Conservation (phyloP, 2,888 invertebrate genomes). For the Epistrophe eligans region DNA sequence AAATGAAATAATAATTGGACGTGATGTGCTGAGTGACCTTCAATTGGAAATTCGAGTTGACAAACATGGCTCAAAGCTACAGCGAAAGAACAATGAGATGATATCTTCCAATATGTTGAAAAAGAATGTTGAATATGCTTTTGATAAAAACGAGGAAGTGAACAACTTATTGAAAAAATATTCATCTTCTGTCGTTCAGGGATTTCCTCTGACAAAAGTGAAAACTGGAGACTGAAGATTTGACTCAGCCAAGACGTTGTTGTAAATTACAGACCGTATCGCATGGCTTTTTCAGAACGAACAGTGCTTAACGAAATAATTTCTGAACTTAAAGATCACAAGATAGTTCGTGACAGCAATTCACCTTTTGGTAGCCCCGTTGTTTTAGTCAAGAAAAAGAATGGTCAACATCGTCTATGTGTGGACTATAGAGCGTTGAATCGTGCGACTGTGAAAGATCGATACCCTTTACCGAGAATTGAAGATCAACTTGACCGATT, state of each 20-base stretch:
- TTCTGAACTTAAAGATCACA: background rate
- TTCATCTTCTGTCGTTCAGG: background rate
- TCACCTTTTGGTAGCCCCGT: constrained; percentile 10
- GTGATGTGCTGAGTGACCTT: background rate
- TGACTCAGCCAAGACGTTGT: background rate
- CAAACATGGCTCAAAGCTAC: background rate
- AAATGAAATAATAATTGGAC: constrained; percentile 6
- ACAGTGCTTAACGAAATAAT: background rate
- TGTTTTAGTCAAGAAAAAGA: constrained; percentile 23
- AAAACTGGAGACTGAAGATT: background rate
- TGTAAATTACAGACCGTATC: constrained; percentile 8
- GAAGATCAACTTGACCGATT: no score
- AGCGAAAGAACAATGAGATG: background rate
- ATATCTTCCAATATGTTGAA: background rate
- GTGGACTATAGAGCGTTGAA: background rate
- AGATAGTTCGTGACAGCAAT: constrained; percentile 4
- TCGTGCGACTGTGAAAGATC: no score
- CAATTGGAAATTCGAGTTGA: constrained; percentile 8
- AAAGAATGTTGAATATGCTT: background rate
- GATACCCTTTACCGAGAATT: no score
- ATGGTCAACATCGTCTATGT: constrained; percentile 8
- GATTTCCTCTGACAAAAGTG: background rate
- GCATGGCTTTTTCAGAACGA: constrained; percentile 19
- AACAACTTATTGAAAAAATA: background rate
- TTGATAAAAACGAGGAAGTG: constrained; percentile 4